These are phyloP conservation scores for Heterotilapia buettikoferi DNA, from an alignment of 2,113 vertebrate genomes.

Conservation along the genomic window DNA sequence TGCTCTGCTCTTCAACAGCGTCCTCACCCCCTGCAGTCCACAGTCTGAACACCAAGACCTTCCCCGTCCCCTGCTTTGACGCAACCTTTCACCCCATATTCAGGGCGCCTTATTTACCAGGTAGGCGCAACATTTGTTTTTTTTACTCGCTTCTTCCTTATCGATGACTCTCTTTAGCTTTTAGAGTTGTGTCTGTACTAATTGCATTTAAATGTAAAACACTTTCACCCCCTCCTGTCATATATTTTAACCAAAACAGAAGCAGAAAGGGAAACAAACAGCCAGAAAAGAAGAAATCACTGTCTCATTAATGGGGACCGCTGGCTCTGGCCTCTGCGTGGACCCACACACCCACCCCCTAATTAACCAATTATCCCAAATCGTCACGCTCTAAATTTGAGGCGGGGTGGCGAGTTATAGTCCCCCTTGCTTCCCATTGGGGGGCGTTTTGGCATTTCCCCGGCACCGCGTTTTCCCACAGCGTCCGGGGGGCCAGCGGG, in stretches of 20 bases:
- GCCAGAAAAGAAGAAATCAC: slow-evolving; percentile 78
- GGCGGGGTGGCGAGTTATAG: slow-evolving; percentile 70
- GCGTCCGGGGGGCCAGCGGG: slow-evolving; percentile 71
- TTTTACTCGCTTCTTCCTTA: background rate
- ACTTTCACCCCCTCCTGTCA: background rate
- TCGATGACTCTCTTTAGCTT: background rate
- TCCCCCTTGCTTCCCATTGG: slow-evolving; percentile 66
- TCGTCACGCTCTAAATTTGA: slow-evolving; percentile 84
- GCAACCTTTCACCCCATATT: slow-evolving; percentile 90
- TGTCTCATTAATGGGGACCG: slow-evolving; percentile 84
- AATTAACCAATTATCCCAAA: slow-evolving; percentile 89
- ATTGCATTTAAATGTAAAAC: slow-evolving; percentile 42
- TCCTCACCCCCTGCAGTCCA: slow-evolving; percentile 72
- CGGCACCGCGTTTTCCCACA: slow-evolving; percentile 79
- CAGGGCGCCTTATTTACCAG: slow-evolving; percentile 91
- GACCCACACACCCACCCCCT: slow-evolving; percentile 77
- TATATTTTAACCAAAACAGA: background rate
- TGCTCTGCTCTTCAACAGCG: slow-evolving; percentile 64
- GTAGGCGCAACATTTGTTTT: slow-evolving; percentile 63
- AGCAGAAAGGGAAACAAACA: slow-evolving; percentile 17
- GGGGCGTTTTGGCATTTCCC: slow-evolving; percentile 75
- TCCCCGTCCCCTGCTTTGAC: slow-evolving; percentile 89
- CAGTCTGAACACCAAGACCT: slow-evolving; percentile 81
- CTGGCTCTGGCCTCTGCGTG: slow-evolving; percentile 66
- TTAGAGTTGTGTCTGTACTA: background rate